A percentile compares a stretch with the other conserved stretches of the same genome.
Conservation (phyloP, 2,113 vertebrate species). For the Mesoclemmys tuberculata region DNA sequence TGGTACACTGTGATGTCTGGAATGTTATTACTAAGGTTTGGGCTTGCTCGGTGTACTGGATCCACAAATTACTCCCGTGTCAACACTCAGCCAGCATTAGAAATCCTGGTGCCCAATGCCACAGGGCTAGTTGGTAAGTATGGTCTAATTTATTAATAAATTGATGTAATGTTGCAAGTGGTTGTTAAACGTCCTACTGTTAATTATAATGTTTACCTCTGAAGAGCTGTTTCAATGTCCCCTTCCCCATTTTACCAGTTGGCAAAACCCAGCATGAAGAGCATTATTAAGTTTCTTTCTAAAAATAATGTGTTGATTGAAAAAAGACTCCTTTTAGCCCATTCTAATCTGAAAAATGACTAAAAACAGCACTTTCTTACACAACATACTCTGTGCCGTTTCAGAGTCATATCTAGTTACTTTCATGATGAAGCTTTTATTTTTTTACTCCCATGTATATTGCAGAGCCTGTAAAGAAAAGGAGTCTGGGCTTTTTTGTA, state of each 20-base stretch:
- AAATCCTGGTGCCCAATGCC: not conserved
- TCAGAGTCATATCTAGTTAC: not conserved
- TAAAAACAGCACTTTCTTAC: not conserved
- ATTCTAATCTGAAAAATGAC: not conserved
- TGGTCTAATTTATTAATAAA: not conserved
- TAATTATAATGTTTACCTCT: not conserved
- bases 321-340: not conserved
- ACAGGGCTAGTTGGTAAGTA: rapidly evolving
- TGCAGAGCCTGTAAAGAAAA: not conserved
- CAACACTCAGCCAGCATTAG: not conserved
- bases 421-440: not conserved
- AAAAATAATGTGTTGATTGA: not conserved
- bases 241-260: not conserved
- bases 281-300: not conserved
- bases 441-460: not conserved
- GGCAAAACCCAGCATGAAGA: not conserved
- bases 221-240: not conserved
- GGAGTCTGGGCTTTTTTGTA: not conserved
- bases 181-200: not conserved
- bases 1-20: not conserved
- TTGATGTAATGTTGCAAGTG: not conserved
- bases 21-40: not conserved
- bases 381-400: not conserved
- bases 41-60: not conserved
- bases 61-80: not conserved